Evolutionary conservation across 2,113 vertebrate species (phyloP), one percentile per base, ranked within the genome.

Genomic region (Heliornis fulica): DNA sequence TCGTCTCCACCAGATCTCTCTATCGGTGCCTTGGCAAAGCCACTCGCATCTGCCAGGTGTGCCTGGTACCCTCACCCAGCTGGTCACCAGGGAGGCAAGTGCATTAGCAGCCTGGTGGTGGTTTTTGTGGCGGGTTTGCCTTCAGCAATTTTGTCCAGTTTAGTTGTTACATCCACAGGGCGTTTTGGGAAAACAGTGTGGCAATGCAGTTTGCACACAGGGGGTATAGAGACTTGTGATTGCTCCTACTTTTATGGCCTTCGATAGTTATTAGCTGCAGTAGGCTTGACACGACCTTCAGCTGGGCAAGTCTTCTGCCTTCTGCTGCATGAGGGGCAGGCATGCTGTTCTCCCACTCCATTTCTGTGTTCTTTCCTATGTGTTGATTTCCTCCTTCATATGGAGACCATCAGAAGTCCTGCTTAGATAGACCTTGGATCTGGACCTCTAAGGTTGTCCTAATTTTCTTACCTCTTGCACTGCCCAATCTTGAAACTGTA

Each of bases 321-420:
- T 60, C 3, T 1, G 15, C 31, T 83, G 75, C 32, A 13, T 2
- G 3, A 25, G 31, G 10, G 18, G 7, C 38, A 40, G 25, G 9
- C 0, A 0, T 14, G 3, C 34, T 43, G n/a, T 46, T 32, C 19
- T 69, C 20, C 29, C 41, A 38, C 5, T 3, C 13, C 5, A 5
- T 6, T 45, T 82, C 50, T 45, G 7, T 0, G 2, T 14, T 34
- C 8, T 76, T 92, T 78, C 38, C 23, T 50, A 1, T 5, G 2
- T 10, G 13, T 66, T 1, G 2, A 36, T 31, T 40, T 41, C 19
- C 17, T 80, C 48, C 11, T 80, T 14, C 31, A 60, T 4, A 3
- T 41, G 50, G 40, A 77, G 13, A n/a, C 23, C 11, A 21, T 17
- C 4, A 2, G 48, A 83, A 90, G 61, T 82, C 36, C 31, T 57